A percentile compares a stretch with the other conserved stretches of the same genome.
Conservation (phyloP, 2,797 vertebrate genomes). For the Rhinophrynus dorsalis region DNA sequence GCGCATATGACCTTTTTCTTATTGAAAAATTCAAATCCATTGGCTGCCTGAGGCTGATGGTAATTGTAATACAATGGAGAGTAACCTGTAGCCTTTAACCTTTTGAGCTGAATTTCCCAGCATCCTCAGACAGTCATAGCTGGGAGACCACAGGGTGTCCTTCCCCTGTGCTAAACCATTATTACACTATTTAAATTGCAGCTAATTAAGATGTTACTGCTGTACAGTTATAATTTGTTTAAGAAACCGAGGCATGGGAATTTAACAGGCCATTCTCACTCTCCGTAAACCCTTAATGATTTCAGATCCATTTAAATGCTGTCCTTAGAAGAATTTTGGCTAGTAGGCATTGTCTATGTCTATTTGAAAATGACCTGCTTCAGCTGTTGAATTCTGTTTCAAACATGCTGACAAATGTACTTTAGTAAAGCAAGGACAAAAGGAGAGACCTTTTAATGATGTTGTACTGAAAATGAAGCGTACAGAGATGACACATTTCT, state of each 20-base stretch:
- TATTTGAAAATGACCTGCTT: constrained; percentile 2
- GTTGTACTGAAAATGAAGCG: constrained; percentile 8
- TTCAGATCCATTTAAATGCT: constrained; percentile 21
- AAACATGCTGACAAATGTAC: constrained; percentile 31
- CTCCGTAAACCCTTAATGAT: constrained; percentile 12
- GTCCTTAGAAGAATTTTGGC: constrained; percentile 27
- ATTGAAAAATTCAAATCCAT: too few species aligned
- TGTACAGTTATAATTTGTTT: not conserved
- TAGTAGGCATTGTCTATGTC: constrained; percentile 31
- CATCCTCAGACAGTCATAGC: too few species aligned
- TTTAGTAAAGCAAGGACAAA: constrained; percentile 10
- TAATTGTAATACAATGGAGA: too few species aligned
- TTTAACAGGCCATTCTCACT: not conserved
- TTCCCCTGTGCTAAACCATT: too few species aligned
- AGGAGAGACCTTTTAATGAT: constrained; percentile 1
- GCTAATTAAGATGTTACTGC: not conserved
- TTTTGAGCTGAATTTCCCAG: too few species aligned
- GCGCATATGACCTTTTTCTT: too few species aligned
- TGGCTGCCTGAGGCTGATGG: too few species aligned
- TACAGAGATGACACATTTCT: not conserved
- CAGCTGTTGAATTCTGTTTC: constrained; percentile 25
- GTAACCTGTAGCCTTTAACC: too few species aligned
- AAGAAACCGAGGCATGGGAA: not conserved
- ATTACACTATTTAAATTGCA: constrained; percentile 4
- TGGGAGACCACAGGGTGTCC: too few species aligned